These are phyloP conservation scores for Catostylus mosaicus DNA, from an alignment of 30 jellyfish, hydroid and myxozoan genomes.

Conservation along the genomic window DNA sequence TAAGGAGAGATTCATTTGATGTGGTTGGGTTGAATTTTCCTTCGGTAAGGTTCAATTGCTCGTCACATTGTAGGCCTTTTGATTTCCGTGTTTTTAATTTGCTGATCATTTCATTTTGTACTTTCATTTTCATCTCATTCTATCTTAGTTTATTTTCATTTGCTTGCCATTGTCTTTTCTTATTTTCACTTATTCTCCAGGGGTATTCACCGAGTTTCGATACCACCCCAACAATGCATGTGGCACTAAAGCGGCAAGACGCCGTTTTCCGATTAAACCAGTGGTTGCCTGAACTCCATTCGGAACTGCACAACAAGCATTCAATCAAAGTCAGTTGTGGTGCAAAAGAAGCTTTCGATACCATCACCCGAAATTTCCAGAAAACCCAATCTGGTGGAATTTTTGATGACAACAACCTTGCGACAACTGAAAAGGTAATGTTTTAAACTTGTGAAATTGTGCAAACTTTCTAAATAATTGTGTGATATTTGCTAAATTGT, in stretches of 20 bases:
- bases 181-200: slow-evolving; percentile 7
- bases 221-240: slow-evolving; percentile 34
- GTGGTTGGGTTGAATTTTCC: slow-evolving; percentile 72
- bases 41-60: slow-evolving; percentile 44
- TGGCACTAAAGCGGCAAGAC: slow-evolving; percentile 54
- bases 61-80: background rate
- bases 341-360: slow-evolving; percentile 63
- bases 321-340: slow-evolving; percentile 38
- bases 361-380: slow-evolving; percentile 52
- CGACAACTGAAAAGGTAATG: slow-evolving; percentile 46
- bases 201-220: slow-evolving; percentile 50
- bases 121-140: background rate
- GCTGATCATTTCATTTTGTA: too few species aligned
- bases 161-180: background rate
- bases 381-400: slow-evolving; percentile 57
- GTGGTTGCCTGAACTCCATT: slow-evolving; percentile 46
- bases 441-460: too few species aligned
- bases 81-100: background rate
- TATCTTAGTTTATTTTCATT: background rate
- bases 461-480: too few species aligned
- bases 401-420: slow-evolving; percentile 32
- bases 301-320: slow-evolving; percentile 55
- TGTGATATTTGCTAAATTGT: too few species aligned
- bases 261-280: slow-evolving; percentile 70
- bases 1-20: slow-evolving; percentile 53